phyloP scores from a whole-genome alignment of 2,888 invertebrate genomes.

The Spilosoma lubricipeda region DNA sequence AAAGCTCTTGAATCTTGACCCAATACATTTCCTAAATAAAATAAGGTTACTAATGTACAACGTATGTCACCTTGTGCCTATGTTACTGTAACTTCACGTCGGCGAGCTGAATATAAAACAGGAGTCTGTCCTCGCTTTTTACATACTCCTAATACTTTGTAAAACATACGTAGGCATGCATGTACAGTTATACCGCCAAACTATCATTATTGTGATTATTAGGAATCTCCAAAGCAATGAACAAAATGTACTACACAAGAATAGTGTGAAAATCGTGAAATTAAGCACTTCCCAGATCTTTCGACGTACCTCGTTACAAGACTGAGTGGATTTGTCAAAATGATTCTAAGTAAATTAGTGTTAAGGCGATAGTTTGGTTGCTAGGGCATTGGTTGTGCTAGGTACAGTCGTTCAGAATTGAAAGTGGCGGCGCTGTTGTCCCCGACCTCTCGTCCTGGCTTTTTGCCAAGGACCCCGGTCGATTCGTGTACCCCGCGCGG shows the following conservation, averaged over 20 bases:
- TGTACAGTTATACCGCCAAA: conserved; percentile 3
- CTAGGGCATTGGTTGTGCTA: conserved; percentile 50
- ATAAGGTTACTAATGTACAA: conserved; percentile 9
- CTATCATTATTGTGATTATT: conserved; percentile 17
- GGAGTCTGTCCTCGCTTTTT: conserved; percentile 12
- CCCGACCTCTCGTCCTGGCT: conserved; percentile 64
- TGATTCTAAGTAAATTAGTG: conserved; percentile 22
- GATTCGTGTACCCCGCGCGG: conserved; percentile 61
- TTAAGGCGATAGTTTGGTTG: conserved; percentile 29
- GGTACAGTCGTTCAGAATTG: conserved; percentile 66
- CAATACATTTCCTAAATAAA: background rate
- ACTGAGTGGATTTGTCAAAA: conserved; percentile 18
- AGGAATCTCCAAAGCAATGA: conserved; percentile 16
- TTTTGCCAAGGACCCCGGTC: conserved; percentile 72
- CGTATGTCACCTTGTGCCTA: conserved; percentile 15
- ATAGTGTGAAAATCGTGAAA: conserved; percentile 16
- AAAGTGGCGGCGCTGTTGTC: conserved; percentile 63
- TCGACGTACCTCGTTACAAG: conserved; percentile 1
- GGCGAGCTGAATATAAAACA: conserved; percentile 33
- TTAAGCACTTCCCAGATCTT: conserved; percentile 6
- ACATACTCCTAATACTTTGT: conserved; percentile 15
- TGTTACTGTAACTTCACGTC: conserved; percentile 29
- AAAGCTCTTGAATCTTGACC: background rate
- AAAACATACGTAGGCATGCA: background rate
- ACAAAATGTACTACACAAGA: conserved; percentile 8